phyloP scores from a whole-genome alignment of 2,797 vertebrate genomes.

The Mus minutoides region DNA sequence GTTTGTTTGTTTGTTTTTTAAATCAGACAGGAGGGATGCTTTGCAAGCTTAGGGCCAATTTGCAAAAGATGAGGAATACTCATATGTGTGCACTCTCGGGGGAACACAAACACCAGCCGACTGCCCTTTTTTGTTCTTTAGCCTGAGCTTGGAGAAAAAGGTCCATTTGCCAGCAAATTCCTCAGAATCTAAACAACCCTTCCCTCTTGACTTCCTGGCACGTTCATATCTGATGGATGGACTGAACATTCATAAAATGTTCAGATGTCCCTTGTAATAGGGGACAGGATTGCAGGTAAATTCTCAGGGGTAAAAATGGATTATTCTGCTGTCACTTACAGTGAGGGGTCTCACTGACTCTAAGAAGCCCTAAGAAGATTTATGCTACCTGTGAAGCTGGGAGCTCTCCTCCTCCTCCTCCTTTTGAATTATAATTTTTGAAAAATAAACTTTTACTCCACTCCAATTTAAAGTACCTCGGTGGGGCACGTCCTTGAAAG shows the following conservation, averaged over 20 bases:
- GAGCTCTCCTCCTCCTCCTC: background rate
- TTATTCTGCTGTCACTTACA: background rate
- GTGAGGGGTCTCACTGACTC: background rate
- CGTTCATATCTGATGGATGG: background rate
- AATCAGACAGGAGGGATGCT: background rate
- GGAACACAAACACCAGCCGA: background rate
- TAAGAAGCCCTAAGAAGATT: background rate
- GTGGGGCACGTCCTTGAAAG: conserved; percentile 18
- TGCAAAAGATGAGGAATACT: background rate
- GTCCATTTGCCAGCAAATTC: background rate
- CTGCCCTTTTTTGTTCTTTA: background rate
- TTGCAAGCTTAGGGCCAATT: background rate
- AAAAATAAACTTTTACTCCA: conserved; percentile 26
- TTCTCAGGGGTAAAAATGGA: background rate
- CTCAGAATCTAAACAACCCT: background rate
- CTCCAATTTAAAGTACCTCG: conserved; percentile 30
- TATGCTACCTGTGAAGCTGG: background rate
- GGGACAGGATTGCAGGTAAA: conserved; percentile 7
- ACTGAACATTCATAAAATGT: background rate
- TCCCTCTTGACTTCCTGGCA: background rate
- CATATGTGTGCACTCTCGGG: background rate
- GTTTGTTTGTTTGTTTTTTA: background rate
- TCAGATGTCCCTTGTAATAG: background rate
- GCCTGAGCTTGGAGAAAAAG: background rate
- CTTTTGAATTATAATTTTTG: background rate